Evolutionary conservation across 2,797 vertebrate genomes (phyloP), one percentile per base, ranked within the genome.

Genomic region (Enteromius argenteus): DNA sequence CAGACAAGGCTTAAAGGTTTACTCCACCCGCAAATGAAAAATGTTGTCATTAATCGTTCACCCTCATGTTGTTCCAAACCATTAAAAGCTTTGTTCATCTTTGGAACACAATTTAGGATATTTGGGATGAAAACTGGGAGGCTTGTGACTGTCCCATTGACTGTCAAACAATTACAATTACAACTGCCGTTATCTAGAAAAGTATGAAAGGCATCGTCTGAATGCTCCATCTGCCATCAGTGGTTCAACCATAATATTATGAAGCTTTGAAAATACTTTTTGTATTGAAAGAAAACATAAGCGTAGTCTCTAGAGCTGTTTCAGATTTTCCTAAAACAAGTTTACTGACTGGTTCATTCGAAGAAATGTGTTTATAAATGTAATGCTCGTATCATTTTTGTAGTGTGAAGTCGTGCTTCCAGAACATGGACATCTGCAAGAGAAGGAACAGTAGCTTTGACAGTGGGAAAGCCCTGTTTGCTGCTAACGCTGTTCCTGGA

Each of bases 391-490:
- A 90, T 0, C 68, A 10, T 67, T 0, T 69, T 62, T 68, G 4
- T 91, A 99, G 98, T 89, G 98, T 99, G 87, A 99, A 99, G 91
- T 99, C 98, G 10, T 99, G 98, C 94, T 99, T 99, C 94, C 98
- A 99, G 93, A 99, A 99, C 91, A 99, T 99, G 98, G 98, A 99
- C 92, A 97, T 99, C 90, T 99, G 98, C 92, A 99, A 99, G 88
- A 94, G 97, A 80, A 95, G 98, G 86, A 97, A 94, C 90, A 96
- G 95, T 71, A 95, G 96, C 92, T 99, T 99, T 21, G 98, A 99
- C 79, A 97, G 94, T 79, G 93, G 97, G 89, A 99, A 99, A 91
- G 96, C 97, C 86, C 96, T 99, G 0, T 99, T 99, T 91, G 97
- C 97, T 0, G 95, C 97, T 80, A 98, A 96, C 3, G 94, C 98